Conservation (phyloP, 92 coral and sea anemone genomes). For the Galaxea fascicularis region DNA sequence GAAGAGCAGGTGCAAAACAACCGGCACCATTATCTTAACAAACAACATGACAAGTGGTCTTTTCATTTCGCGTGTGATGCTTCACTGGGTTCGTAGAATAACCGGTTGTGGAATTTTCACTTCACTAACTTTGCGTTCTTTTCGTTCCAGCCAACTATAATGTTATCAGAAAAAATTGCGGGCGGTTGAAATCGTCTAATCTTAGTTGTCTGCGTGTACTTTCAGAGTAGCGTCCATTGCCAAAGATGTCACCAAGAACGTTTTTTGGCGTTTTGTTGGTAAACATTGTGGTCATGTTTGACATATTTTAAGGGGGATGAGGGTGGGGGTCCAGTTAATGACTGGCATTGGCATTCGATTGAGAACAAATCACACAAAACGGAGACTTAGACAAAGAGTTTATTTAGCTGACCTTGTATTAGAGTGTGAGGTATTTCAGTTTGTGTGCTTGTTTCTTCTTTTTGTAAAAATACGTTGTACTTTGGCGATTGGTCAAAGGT, state of each 20-base stretch:
- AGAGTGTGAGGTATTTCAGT: background rate
- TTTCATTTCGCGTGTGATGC: constrained; percentile 28
- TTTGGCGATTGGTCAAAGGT: background rate
- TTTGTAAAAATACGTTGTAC: background rate
- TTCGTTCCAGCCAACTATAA: constrained; percentile 2
- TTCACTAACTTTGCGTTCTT: constrained; percentile 29
- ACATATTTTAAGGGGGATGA: background rate
- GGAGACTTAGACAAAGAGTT: background rate
- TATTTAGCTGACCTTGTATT: background rate
- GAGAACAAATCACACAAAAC: background rate
- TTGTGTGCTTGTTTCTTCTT: background rate
- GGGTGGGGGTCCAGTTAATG: constrained; percentile 6
- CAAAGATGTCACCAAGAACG: background rate
- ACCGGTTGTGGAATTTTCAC: constrained; percentile 45
- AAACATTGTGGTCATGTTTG: background rate
- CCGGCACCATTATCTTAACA: constrained; percentile 50
- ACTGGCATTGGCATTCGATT: background rate
- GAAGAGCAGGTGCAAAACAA: constrained; percentile 36
- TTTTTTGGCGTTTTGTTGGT: constrained; percentile 8
- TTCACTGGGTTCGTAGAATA: constrained; percentile 9
- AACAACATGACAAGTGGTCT: constrained; percentile 47
- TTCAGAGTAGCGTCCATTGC: background rate
- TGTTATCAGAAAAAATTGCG: background rate
- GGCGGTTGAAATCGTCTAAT: background rate
- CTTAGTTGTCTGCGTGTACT: background rate